Evolutionary conservation across 2,797 vertebrate species (phyloP).

Genomic region (Anguilla anguilla): DNA sequence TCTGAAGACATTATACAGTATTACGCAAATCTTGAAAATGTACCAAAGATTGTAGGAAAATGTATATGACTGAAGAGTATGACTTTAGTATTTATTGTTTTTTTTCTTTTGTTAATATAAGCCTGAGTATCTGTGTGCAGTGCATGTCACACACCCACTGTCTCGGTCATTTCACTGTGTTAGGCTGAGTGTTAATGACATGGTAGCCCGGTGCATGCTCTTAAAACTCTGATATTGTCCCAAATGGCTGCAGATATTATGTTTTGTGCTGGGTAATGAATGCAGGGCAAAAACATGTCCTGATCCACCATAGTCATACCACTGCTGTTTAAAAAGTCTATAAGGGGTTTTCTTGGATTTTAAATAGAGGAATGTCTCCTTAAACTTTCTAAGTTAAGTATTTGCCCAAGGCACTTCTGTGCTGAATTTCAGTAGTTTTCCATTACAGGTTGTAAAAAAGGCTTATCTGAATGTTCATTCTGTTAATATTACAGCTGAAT

Average conservation of each 20-base stretch:
- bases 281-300: background rate
- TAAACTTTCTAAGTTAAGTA: background rate
- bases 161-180: background rate
- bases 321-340: background rate
- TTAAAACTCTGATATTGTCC: background rate
- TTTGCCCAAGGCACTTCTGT: background rate
- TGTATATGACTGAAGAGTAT: background rate
- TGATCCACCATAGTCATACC: background rate
- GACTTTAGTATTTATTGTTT: background rate
- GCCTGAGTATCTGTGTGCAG: background rate
- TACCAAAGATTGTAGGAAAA: background rate
- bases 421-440: background rate
- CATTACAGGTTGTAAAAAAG: background rate
- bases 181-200: background rate
- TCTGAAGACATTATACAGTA: background rate
- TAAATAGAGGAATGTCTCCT: background rate
- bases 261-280: background rate
- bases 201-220: background rate
- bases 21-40: background rate
- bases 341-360: background rate
- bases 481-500: background rate
- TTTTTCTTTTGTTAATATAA: slow-evolving; percentile 8
- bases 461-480: background rate
- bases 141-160: background rate
- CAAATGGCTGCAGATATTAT: background rate